A percentile compares a stretch with the other conserved stretches of the same genome.
These are phyloP conservation scores for Cyanistes caeruleus DNA, from an alignment of 2,113 vertebrate genomes.

Conservation along the genomic window DNA sequence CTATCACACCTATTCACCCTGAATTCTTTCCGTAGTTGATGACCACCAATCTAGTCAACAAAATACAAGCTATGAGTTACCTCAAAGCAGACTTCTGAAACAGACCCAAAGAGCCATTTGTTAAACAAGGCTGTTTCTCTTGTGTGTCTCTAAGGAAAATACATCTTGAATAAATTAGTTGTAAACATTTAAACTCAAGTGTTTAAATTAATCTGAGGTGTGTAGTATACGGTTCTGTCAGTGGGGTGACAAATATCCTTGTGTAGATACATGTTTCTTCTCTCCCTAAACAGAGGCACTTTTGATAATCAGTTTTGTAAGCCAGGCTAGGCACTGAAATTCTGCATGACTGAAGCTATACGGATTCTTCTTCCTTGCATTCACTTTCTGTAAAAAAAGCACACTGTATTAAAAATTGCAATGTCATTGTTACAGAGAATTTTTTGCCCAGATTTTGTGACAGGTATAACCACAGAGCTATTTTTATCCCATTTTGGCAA, in stretches of 20 bases:
- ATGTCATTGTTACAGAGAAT: not conserved
- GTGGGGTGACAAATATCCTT: not conserved
- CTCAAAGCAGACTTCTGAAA: not conserved
- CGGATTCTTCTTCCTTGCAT: accelerated
- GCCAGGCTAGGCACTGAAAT: not conserved
- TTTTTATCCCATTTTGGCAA: not conserved
- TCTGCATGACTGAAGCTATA: not conserved
- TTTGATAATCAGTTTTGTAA: not conserved
- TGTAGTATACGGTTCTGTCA: not conserved
- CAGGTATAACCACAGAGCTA: not conserved
- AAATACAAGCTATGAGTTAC: not conserved
- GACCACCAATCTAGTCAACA: not conserved
- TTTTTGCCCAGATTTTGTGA: not conserved
- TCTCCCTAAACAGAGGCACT: not conserved
- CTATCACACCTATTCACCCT: not conserved
- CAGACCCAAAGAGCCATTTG: not conserved
- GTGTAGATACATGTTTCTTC: not conserved
- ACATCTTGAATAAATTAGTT: not conserved
- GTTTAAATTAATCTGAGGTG: not conserved
- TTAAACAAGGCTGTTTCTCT: not conserved
- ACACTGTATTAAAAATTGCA: not conserved
- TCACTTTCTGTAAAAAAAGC: not conserved
- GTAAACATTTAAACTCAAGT: not conserved
- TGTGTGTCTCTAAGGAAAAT: not conserved
- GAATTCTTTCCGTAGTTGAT: not conserved